Evolutionary conservation across 2,888 invertebrate genomes (phyloP), one percentile per base, ranked within the genome.

Genomic region (Crioceris asparagi): DNA sequence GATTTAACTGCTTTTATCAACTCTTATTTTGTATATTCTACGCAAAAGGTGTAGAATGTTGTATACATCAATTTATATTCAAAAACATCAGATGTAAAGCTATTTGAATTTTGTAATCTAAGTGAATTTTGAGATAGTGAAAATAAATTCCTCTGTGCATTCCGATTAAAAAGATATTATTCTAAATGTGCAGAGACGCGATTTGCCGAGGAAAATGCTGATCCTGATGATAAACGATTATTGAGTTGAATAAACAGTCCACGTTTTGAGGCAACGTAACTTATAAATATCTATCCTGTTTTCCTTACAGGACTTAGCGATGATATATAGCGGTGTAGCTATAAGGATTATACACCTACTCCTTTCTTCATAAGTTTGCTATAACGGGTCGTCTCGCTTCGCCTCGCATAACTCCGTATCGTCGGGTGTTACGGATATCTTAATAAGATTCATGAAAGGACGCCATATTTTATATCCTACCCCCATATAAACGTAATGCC

Each of bases 381-480:
- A 59, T 55, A 53, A 50, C 36, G 37, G 42, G 35, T 32, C 32
- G 35, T 55, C 52, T 55, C 53, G 48, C 55, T 55, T 48, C 44
- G 45, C 32, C 52, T 38, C 53, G 54, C 54, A 57, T 60, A 60
- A 60, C 61, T 60, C 56, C 55, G 57, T 64, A 72, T 61, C 61
- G 72, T 72, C 72, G 65, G 69, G 67, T 59, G 61, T 60, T 61
- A 61, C 69, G 75, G 76, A 77, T 78, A 78, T 77, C 77, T 77
- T 79, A 79, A 79, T 79, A 79, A 79, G 79, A 79, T 79, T 79
- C 79, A 79, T 79, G 79, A 79, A 79, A 78, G 79, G 76, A 73
- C 74, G 75, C 77, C 77, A 79, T 80, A 80, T 79, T 79, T 79
- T 79, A 79, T 78, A 75, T 75, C 73, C 60, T 71, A n/a, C n/a